Conservation (phyloP, 2,888 invertebrate genomes). For the Ennomos fuscantarius region DNA sequence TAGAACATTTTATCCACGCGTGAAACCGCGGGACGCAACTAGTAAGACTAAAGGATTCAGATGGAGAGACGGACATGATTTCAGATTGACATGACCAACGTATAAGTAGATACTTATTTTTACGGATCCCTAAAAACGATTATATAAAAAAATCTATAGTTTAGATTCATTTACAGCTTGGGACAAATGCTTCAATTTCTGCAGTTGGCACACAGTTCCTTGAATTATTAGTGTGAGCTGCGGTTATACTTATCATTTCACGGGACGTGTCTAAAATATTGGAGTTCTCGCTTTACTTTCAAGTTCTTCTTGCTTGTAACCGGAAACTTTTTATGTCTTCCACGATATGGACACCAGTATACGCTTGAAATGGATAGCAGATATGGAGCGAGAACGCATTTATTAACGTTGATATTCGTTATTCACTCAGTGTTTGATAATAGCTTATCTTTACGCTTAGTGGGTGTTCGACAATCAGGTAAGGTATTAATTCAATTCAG, state of each 20-base stretch:
- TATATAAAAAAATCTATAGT: neutral
- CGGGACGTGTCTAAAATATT: constrained; percentile 58
- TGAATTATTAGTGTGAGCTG: constrained; percentile 55
- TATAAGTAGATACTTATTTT: too few species aligned
- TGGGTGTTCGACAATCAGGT: too few species aligned
- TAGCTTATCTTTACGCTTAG: too few species aligned
- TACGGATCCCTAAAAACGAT: too few species aligned
- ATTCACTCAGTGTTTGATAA: too few species aligned
- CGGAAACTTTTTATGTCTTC: constrained; percentile 32
- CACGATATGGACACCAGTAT: constrained; percentile 8
- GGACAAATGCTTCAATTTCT: constrained; percentile 47
- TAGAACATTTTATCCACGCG: too few species aligned
- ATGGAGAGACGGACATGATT: too few species aligned
- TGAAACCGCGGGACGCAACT: too few species aligned
- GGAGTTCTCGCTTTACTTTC: constrained; percentile 36
- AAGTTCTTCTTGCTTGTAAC: constrained; percentile 32
- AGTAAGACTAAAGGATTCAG: too few species aligned
- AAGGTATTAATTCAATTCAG: too few species aligned
- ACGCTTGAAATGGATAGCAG: constrained; percentile 6
- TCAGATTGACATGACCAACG: too few species aligned
- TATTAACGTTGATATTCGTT: neutral
- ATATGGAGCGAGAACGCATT: neutral
- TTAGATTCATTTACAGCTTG: neutral
- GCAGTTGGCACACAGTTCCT: constrained; percentile 52
- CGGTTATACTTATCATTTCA: constrained; percentile 55